A percentile compares a stretch with the other conserved stretches of the same genome.
Evolutionary conservation across 2,113 vertebrate genomes (phyloP).

Genomic region (Okapia johnstoni): DNA sequence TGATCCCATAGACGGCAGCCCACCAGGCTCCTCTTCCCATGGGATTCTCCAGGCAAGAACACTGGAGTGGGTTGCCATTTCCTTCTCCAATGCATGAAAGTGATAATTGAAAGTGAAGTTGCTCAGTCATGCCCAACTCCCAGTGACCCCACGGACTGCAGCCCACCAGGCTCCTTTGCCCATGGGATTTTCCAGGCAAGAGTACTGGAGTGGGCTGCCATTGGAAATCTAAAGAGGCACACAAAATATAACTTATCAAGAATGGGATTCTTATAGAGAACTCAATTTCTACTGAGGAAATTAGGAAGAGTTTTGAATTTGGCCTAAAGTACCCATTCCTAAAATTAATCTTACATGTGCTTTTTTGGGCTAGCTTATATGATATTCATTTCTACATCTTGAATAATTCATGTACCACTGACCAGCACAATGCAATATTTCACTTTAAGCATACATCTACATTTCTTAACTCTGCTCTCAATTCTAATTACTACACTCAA

Average conservation of each 20-base stretch:
- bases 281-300: slow-evolving; percentile 33
- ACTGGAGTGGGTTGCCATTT: background rate
- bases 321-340: slow-evolving; percentile 26
- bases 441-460: slow-evolving; percentile 23
- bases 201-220: background rate
- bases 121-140: accelerated
- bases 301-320: slow-evolving; percentile 54
- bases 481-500: slow-evolving; percentile 57
- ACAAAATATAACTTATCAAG: slow-evolving; percentile 22
- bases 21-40: background rate
- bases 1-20: accelerated
- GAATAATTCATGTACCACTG: slow-evolving; percentile 65
- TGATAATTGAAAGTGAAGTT: background rate
- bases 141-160: background rate
- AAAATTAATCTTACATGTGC: slow-evolving; percentile 50
- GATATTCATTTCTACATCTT: slow-evolving; percentile 44
- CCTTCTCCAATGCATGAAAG: background rate
- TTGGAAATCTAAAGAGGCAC: background rate
- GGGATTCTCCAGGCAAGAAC: background rate
- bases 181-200: background rate
- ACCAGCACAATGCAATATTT: slow-evolving; percentile 59
- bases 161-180: background rate
- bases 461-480: slow-evolving; percentile 56
- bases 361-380: slow-evolving; percentile 7
- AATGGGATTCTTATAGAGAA: background rate